phyloP scores from a whole-genome alignment of 2,797 vertebrate species.

The Cryptoprocta ferox region DNA sequence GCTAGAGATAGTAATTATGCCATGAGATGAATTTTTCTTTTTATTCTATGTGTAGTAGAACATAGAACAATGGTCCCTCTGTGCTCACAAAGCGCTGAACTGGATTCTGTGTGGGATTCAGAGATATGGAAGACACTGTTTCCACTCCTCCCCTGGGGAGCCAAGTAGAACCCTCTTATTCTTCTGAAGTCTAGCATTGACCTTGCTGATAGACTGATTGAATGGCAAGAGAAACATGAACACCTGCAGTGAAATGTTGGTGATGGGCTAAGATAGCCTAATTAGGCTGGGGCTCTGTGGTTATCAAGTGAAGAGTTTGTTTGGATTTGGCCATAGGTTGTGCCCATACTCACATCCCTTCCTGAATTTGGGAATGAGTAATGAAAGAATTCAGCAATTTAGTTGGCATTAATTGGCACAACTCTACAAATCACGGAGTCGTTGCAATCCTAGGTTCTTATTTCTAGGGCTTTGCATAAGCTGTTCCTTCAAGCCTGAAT shows the following conservation, averaged over 20 bases:
- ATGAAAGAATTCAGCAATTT: neutral
- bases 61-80: neutral
- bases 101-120: neutral
- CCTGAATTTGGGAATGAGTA: neutral
- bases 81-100: neutral
- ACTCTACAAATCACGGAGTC: neutral
- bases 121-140: neutral
- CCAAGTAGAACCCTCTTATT: neutral
- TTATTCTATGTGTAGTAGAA: neutral
- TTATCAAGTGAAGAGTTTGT: neutral
- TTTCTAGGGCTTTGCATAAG: conserved; percentile 15
- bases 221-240: neutral
- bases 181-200: neutral
- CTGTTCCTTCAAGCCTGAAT: neutral
- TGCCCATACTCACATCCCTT: neutral
- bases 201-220: neutral
- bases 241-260: neutral
- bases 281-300: neutral
- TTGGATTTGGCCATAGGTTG: neutral
- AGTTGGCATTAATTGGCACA: conserved; percentile 1
- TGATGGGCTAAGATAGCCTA: neutral
- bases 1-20: neutral
- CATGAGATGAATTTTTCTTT: conserved; percentile 10
- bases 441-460: neutral
- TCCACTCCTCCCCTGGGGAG: neutral